Base-by-base conservation (phyloP, 2,797 vertebrate species). In the Diceros bicornis region DNA sequence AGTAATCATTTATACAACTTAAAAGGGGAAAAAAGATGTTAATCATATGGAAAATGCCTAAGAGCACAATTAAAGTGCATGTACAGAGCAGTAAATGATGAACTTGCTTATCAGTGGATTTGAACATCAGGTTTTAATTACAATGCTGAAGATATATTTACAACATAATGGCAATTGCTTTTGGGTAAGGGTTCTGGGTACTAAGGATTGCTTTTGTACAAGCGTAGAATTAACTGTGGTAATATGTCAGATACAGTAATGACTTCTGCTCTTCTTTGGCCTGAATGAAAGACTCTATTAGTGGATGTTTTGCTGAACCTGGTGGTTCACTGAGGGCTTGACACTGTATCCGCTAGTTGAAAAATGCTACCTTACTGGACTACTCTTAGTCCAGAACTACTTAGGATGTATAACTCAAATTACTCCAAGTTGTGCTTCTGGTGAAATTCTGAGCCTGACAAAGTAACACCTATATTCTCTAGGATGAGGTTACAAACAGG, bases 121-220 rank as follows among this genome's bases (percentile, higher is more conserved):
- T 77, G 47, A 91, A 57, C 27, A 41, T 82, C 61, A 91, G 55
- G 11, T 34, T 34, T 95, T 91, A 82, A 96, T 93, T 94, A 62
- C 8, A 59, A 23, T 77, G 91, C 52, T 85, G 64, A 91, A 97
- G 55, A 69, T 83, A 77, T 84, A 59, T 89, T 97, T 77, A 71
- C 13, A 72, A 59, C 2, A 68, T 66, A 86, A 89, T 44, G 59
- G 52, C n/a, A 89, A 64, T 6, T 86, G 74, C 32, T 92, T 88
- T 17, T 69, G 79, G 89, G 34, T 12, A 75, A 86, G 68, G 41
- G 23, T 83, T 21, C 68, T 4, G 74, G 88, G 13, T 82, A 41
- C 9, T 32, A 62, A 74, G 79, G n/a, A 59, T 8, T 44, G 18
- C 50, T 66, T 77, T 62, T 64, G 44, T 86, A 90, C 7, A 61